These are phyloP conservation scores for Melinaea menophilus DNA, from an alignment of 2,888 invertebrate species.

Conservation along the genomic window DNA sequence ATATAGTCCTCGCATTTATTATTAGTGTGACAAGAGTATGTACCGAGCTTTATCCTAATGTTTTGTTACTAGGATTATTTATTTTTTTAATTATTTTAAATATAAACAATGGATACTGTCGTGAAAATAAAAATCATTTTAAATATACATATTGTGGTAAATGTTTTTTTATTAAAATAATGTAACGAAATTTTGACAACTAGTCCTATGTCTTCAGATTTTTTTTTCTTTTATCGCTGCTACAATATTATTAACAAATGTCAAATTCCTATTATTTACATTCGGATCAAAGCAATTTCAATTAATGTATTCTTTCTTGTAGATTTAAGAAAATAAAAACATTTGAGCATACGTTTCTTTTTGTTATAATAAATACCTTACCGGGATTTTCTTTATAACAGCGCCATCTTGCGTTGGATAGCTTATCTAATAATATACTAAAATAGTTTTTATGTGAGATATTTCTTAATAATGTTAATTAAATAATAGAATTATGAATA, in stretches of 20 bases:
- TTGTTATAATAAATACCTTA: not conserved
- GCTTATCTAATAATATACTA: slow-evolving; percentile 27
- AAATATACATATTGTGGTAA: not conserved
- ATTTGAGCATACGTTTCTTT: slow-evolving; percentile 22
- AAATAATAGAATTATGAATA: not conserved
- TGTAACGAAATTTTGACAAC: not conserved
- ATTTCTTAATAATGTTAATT: not conserved
- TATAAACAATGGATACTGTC: slow-evolving; percentile 7
- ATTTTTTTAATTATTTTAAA: slow-evolving; percentile 8
- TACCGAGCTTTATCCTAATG: slow-evolving; percentile 11
- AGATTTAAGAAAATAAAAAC: slow-evolving; percentile 34
- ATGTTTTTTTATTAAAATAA: not conserved
- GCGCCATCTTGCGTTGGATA: slow-evolving; percentile 54
- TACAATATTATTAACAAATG: slow-evolving; percentile 18
- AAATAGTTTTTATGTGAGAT: not conserved
- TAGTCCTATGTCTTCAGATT: not conserved
- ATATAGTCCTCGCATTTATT: slow-evolving; percentile 69
- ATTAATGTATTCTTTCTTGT: slow-evolving; percentile 24
- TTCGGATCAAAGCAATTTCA: slow-evolving; percentile 14
- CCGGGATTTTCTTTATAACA: slow-evolving; percentile 5
- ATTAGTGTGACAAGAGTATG: slow-evolving; percentile 8
- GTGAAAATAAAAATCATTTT: slow-evolving; percentile 5
- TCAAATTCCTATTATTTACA: slow-evolving; percentile 19
- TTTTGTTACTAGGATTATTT: slow-evolving; percentile 7
- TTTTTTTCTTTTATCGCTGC: not conserved